Evolutionary conservation across 1,140 invertebrate genomes (phyloP).

Genomic region (Brachionus asplanchnoidis): DNA sequence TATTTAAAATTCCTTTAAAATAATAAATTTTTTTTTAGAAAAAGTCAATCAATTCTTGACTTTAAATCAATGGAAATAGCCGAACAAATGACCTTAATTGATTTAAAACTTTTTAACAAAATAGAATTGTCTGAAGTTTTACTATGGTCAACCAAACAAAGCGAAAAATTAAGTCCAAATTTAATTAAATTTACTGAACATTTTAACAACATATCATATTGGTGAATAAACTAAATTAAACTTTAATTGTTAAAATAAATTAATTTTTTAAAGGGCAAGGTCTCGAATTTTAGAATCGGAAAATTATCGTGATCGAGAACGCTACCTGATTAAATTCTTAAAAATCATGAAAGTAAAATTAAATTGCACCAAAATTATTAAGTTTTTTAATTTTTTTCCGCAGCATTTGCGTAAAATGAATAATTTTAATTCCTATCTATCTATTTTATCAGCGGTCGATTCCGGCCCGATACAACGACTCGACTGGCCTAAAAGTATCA

Average conservation of each 20-base stretch:
- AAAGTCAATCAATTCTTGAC: conserved; percentile 64
- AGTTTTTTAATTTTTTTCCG: conserved; percentile 35
- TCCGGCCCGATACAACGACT: conserved; percentile 87
- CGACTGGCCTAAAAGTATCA: conserved; percentile 85
- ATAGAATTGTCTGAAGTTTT: conserved; percentile 90
- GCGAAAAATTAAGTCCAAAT: conserved; percentile 91
- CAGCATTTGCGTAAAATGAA: conserved; percentile 79
- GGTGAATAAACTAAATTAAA: conserved; percentile 59
- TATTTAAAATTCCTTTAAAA: conserved; percentile 57
- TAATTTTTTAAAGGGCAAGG: conserved; percentile 63
- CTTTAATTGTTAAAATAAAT: background rate
- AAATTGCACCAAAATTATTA: background rate
- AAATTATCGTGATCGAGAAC: conserved; percentile 87
- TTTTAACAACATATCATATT: conserved; percentile 99
- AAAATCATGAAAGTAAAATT: conserved; percentile 83
- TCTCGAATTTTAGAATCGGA: conserved; percentile 71
- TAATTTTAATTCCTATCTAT: conserved; percentile 97
- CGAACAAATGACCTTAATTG: conserved; percentile 95
- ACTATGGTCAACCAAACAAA: conserved; percentile 92
- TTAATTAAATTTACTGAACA: conserved; percentile 94
- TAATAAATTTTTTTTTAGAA: background rate
- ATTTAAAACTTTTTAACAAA: conserved; percentile 88
- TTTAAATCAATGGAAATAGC: conserved; percentile 87
- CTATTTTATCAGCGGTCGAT: conserved; percentile 87
- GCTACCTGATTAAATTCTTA: conserved; percentile 90